Evolutionary conservation across 1,140 invertebrate species (phyloP), one percentile per base, ranked within the genome.

Genomic region (Brachionus koreanus): DNA sequence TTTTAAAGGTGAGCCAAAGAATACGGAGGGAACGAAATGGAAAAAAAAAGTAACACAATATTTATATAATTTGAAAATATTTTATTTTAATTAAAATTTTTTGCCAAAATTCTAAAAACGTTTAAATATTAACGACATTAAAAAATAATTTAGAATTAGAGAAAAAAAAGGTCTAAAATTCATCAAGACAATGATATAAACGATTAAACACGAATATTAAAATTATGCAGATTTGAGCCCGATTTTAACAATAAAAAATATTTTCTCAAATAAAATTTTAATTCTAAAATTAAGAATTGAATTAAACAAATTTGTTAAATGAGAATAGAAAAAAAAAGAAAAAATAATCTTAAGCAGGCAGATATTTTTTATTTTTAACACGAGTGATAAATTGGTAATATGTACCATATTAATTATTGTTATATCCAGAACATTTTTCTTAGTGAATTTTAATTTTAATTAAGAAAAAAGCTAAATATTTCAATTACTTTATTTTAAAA

Each of bases 81-180:
- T 69, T 69, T 69, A 39, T 69, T 69, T 69, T 69, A 69, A 69
- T 69, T 69, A 69, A 69, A 69, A 69, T 69, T 69, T 69, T 69
- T 69, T 39, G 19, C 37, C 7, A 43, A 69, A 69, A 39, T 37
- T 69, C 37, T 39, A 39, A 69, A 69, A 39, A 13, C 65, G 35
- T 69, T 37, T 69, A 69, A 69, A 69, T 69, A 69, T 69, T 37
- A 37, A 37, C 65, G 65, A 69, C 65, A 69, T 69, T 69, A 69
- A 39, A 37, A 37, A 37, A 37, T 69, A 33, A 65, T 33, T 65
- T 63, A 29, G n/a, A 65, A 65, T 33, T 65, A 33, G 13, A n/a
- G n/a, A 46, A 12, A 12, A 46, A 65, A 65, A 65, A 69, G 5
- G 33, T n/a, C 37, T 39, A 69, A 69, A 37, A 69, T 39, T 39